These are phyloP conservation scores for Exaiptasia diaphana DNA, from an alignment of 64 coral and sea anemone species.

Conservation along the genomic window DNA sequence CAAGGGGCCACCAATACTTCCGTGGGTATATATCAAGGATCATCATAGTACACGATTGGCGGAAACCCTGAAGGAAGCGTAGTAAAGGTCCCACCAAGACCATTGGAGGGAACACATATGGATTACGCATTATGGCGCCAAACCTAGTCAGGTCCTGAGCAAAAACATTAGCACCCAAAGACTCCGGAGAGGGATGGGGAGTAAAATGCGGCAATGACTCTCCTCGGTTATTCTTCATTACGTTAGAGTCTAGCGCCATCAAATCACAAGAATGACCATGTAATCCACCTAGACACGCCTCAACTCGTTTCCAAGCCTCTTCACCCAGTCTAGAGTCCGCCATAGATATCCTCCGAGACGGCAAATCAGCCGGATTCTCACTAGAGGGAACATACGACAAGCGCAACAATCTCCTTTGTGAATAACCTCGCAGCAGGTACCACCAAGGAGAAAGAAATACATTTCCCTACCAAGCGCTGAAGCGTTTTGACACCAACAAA, in stretches of 20 bases:
- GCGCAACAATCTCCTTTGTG: slow-evolving; percentile 28
- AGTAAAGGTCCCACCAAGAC: slow-evolving; percentile 3
- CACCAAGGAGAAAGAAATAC: slow-evolving; percentile 43
- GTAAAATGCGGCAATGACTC: not conserved
- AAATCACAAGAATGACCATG: too few relatives aligned
- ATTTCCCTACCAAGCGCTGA: slow-evolving; percentile 40
- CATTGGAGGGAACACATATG: slow-evolving; percentile 34
- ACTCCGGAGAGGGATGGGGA: slow-evolving; percentile 12
- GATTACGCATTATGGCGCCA: not conserved
- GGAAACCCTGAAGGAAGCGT: slow-evolving; percentile 10
- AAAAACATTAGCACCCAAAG: slow-evolving; percentile 7
- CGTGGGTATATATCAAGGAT: slow-evolving; percentile 4
- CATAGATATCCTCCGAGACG: not conserved
- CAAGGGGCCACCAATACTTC: slow-evolving; percentile 46
- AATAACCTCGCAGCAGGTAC: slow-evolving; percentile 35
- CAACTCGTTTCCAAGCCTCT: too few relatives aligned
- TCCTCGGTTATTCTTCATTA: not conserved
- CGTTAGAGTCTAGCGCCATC: not conserved
- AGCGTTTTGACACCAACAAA: slow-evolving; percentile 13
- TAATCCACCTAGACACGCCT: too few relatives aligned
- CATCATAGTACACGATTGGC: slow-evolving; percentile 33
- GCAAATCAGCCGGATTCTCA: slow-evolving; percentile 1
- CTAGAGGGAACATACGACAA: not conserved
- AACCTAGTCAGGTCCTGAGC: slow-evolving; percentile 18
- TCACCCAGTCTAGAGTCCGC: not conserved